Percentiles rank a stretch among this genome's conserved stretches.
Evolutionary conservation across 2,113 vertebrate species (phyloP).

Genomic region (Perca flavescens): DNA sequence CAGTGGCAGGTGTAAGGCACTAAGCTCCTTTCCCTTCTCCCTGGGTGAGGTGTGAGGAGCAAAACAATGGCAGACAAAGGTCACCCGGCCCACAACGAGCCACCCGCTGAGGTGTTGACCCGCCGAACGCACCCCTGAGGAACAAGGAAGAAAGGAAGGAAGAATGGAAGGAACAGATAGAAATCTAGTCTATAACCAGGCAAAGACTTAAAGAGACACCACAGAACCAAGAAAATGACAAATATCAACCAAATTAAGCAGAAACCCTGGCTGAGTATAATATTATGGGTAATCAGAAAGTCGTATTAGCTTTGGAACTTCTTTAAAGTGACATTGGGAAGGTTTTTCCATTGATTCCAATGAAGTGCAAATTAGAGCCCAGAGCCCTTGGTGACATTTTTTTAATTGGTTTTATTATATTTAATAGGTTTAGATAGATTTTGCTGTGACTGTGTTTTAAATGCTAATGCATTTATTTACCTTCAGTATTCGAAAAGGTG

Average conservation of each 20-base stretch:
- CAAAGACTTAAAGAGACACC: not conserved
- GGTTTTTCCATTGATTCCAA: not conserved
- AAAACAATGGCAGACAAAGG: conserved; percentile 83
- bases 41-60: conserved; percentile 80
- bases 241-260: not conserved
- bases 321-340: not conserved
- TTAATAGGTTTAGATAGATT: not conserved
- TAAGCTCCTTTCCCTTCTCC: conserved; percentile 75
- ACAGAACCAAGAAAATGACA: not conserved
- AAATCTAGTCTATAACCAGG: not conserved
- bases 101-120: conserved; percentile 77
- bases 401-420: not conserved
- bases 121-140: conserved; percentile 62
- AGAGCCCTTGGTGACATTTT: not conserved
- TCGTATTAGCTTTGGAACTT: not conserved
- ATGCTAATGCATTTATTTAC: not conserved
- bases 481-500: not conserved
- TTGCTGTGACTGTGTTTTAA: not conserved
- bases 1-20: conserved; percentile 76
- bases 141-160: conserved; percentile 21
- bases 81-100: conserved; percentile 74
- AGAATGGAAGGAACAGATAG: not conserved
- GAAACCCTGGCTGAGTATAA: not conserved
- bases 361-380: not conserved
- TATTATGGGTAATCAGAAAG: not conserved